Evolutionary conservation across 1,140 invertebrate genomes (phyloP).

Genomic region (Scaptomyza graminum): DNA sequence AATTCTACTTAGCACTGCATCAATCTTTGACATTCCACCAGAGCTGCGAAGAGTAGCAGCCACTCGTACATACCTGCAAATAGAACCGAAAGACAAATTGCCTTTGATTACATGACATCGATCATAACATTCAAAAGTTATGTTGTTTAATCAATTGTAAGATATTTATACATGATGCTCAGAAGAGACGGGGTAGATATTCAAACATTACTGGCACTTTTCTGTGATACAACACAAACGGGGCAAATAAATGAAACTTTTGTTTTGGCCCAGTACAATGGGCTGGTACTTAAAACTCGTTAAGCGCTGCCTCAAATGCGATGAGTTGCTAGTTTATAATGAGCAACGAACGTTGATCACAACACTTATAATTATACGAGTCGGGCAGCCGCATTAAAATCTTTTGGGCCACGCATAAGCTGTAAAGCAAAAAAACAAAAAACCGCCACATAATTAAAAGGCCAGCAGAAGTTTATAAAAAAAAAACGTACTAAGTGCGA

Average conservation of each 20-base stretch:
- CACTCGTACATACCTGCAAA: slow-evolving; percentile 59
- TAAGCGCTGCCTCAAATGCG: slow-evolving; percentile 46
- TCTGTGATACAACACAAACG: slow-evolving; percentile 24
- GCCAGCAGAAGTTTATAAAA: background rate
- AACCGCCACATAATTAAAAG: slow-evolving; percentile 35
- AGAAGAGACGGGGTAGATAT: slow-evolving; percentile 39
- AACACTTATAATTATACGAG: slow-evolving; percentile 50
- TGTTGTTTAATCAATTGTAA: slow-evolving; percentile 69
- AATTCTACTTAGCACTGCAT: slow-evolving; percentile 65
- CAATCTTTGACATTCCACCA: slow-evolving; percentile 42
- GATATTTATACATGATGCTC: slow-evolving; percentile 17
- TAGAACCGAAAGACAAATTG: slow-evolving; percentile 55
- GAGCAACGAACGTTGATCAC: slow-evolving; percentile 50
- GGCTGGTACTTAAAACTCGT: slow-evolving; percentile 50
- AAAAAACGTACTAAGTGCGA: slow-evolving; percentile 25
- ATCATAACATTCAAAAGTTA: slow-evolving; percentile 67
- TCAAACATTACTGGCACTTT: slow-evolving; percentile 65
- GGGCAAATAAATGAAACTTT: slow-evolving; percentile 60
- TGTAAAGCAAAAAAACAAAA: slow-evolving; percentile 9
- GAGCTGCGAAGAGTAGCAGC: background rate
- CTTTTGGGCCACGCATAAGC: slow-evolving; percentile 69
- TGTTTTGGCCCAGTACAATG: slow-evolving; percentile 31
- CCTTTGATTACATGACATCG: slow-evolving; percentile 58
- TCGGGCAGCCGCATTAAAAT: slow-evolving; percentile 61
- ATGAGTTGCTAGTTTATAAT: slow-evolving; percentile 68